Evolutionary conservation across 2,113 vertebrate species (phyloP), one percentile per base, ranked within the genome.

Genomic region (Erythrocebus patas): DNA sequence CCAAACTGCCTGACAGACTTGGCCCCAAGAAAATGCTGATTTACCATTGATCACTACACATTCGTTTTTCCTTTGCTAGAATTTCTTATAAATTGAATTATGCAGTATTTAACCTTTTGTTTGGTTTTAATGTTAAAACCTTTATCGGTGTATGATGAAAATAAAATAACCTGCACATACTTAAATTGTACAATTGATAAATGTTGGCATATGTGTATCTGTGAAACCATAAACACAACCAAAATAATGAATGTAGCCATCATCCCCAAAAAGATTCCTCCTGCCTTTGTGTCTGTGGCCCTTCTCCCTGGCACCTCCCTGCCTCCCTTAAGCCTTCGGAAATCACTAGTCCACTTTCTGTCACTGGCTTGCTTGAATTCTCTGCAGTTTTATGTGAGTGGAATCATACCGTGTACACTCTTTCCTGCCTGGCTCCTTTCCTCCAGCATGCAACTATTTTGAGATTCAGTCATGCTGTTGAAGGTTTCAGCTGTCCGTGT

Each of bases 191-290:
- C 8, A 9, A 1, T 4, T 52, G 27, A 22, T 18, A 30, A 16
- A 16, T 9, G 32, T 5, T 23, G 45, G 76, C 16, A 14, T 3
- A 6, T 35, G 25, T 12, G 12, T 10, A 13, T 8, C 48, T 32
- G 6, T 5, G 68, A 86, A 45, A 17, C 6, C 55, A 3, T 38
- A 10, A 7, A 13, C 13, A 3, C 5, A 32, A 6, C 38, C 30
- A 10, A 25, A 10, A 20, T 5, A 13, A 1, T 0, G 12, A 8
- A 2, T 17, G 5, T 11, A 3, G 8, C 18, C 12, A 1, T 79
- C n/a, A 4, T 13, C 12, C 13, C 64, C 48, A 27, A 0, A 9
- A 35, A 30, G 16, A 18, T 30, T 40, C 35, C 40, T 50, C 52
- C 2, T 10, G 6, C 20, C 40, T 9, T n/a, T 23, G 27, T 64